Evolutionary conservation across 2,113 vertebrate species (phyloP), one percentile per base, ranked within the genome.

Genomic region (Pseudorectes ferrugineus): DNA sequence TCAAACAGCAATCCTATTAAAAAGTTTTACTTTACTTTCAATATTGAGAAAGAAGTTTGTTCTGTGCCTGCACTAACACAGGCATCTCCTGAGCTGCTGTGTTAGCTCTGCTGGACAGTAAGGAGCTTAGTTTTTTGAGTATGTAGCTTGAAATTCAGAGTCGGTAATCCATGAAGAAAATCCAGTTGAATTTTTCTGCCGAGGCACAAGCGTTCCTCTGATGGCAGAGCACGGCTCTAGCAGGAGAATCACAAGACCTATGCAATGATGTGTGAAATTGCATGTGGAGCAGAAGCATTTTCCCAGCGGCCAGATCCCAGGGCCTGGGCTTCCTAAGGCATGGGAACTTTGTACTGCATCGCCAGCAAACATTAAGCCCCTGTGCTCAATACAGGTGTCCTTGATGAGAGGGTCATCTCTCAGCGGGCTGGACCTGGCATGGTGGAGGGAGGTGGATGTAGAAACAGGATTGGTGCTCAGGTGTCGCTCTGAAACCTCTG

Each of bases 1-100:
- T 94, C 93, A 97, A 95, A 76, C 84, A 94, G 81, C 93, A 88
- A 95, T 95, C 85, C 89, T 95, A 94, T 95, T 95, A 95, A 91
- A 93, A 95, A 85, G 35, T 88, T 95, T 73, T 80, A 90, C 67
- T 96, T 96, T 74, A 76, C 77, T 93, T 96, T 94, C 92, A 96
- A 0, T 94, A 88, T 72, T 81, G 75, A 94, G 68, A 80, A 88
- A 83, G 43, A 83, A 85, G 85, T 68, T 82, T 88, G 75, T 63
- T 83, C 62, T 82, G 77, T 92, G 92, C 38, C 75, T 66, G 67
- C 42, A 21, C 68, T 58, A 76, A 45, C 74, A 55, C 35, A 65
- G 90, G 78, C 82, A 74, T 66, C 87, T 87, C 78, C 54, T 0
- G 0, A 70, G 92, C 66, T 78, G 84, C 88, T 78, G 31, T 10